Percentiles rank a stretch among this genome's conserved stretches.
Evolutionary conservation across 2,888 invertebrate species (phyloP).

Genomic region (Leucoma salicis): DNA sequence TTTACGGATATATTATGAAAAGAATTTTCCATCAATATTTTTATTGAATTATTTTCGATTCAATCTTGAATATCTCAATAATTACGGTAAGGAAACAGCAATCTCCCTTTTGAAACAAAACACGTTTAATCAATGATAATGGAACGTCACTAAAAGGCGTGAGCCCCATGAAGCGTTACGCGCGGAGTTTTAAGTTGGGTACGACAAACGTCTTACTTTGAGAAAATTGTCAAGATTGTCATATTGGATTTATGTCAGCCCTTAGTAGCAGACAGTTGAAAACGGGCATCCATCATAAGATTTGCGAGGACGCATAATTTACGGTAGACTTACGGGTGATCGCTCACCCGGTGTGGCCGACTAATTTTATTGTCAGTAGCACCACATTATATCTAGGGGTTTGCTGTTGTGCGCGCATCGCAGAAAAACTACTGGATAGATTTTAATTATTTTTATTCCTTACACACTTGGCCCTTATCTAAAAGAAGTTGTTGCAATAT

Average conservation of each 20-base stretch:
- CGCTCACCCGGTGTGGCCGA: neutral
- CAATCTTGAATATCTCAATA: no score
- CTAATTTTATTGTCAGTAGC: slow-evolving; percentile 1
- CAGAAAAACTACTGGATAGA: no score
- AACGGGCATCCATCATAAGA: slow-evolving; percentile 27
- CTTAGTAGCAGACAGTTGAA: slow-evolving; percentile 2
- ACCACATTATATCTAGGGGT: no score
- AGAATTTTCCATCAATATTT: no score
- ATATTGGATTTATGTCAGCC: slow-evolving; percentile 13
- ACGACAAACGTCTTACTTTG: slow-evolving; percentile 10
- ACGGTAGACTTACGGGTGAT: neutral
- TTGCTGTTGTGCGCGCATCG: no score
- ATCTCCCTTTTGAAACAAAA: slow-evolving; percentile 2
- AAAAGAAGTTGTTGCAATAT: no score
- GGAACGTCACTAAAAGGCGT: no score
- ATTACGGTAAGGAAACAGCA: no score
- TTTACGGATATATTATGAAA: no score
- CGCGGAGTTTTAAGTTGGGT: slow-evolving; percentile 4
- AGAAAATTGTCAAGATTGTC: slow-evolving; percentile 16
- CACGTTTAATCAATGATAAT: slow-evolving; percentile 6
- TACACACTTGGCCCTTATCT: no score
- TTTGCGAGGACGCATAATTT: slow-evolving; percentile 4
- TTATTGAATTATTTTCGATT: no score
- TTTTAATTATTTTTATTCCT: no score
- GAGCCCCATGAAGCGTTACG: slow-evolving; percentile 3